Evolutionary conservation across 2,797 vertebrate species (phyloP).

Genomic region (Acrocephalus scirpaceus): DNA sequence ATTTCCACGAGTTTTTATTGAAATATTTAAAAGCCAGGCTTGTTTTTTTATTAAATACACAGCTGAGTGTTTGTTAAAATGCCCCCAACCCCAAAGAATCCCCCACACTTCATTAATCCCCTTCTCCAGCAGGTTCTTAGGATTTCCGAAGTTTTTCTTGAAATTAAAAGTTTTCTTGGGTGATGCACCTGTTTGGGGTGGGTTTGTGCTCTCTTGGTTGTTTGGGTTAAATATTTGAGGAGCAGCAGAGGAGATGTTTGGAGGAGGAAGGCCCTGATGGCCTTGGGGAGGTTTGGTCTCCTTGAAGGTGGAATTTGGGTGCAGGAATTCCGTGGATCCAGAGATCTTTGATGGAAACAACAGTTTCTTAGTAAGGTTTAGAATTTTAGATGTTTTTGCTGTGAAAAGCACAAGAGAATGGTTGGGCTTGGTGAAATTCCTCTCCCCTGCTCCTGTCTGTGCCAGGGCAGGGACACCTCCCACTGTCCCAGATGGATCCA

Average conservation of each 20-base stretch:
- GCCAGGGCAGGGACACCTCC: neutral
- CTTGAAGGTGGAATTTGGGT: neutral
- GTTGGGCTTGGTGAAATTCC: neutral
- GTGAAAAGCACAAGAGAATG: neutral
- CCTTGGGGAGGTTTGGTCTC: neutral
- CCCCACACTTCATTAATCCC: neutral
- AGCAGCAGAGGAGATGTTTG: neutral
- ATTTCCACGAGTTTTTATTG: neutral
- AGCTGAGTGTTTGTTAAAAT: neutral
- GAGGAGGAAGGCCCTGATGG: neutral
- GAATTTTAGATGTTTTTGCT: rapidly evolving
- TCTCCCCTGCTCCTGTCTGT: neutral
- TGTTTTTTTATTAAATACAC: neutral
- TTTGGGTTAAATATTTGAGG: neutral
- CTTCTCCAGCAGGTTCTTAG: neutral
- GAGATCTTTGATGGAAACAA: neutral
- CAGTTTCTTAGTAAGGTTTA: neutral
- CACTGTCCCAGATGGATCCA: neutral
- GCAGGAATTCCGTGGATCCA: neutral
- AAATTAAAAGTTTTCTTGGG: neutral
- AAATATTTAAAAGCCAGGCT: neutral
- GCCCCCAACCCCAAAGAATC: neutral
- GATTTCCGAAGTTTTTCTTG: neutral
- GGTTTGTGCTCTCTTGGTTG: neutral
- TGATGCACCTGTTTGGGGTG: neutral